phyloP scores from a whole-genome alignment of 2,888 invertebrate species.

The Aporophyla nigra region DNA sequence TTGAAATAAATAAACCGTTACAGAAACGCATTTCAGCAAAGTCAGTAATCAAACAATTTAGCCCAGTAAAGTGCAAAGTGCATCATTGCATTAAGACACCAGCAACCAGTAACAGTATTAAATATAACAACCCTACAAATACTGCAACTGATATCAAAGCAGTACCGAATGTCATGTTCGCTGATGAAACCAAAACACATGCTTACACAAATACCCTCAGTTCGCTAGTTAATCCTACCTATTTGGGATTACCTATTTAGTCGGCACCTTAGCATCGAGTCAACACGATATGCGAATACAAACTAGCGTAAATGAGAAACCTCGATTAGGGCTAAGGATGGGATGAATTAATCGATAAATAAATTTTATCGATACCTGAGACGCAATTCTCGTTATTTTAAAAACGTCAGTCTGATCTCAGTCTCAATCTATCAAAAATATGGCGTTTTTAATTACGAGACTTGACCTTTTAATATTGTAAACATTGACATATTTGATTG shows the following conservation, averaged over 20 bases:
- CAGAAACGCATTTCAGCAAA: not conserved
- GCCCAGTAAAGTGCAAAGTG: not conserved
- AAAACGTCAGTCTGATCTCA: too few species aligned
- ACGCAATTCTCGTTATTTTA: too few species aligned
- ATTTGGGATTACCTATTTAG: conserved; percentile 44
- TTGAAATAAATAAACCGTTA: not conserved
- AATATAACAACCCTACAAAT: not conserved
- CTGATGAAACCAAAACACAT: conserved; percentile 25
- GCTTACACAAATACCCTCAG: conserved; percentile 2
- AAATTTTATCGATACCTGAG: conserved; percentile 12
- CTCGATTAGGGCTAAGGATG: conserved; percentile 35
- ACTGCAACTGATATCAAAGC: conserved; percentile 1
- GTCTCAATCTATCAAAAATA: too few species aligned
- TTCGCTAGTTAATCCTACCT: conserved; percentile 2
- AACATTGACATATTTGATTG: not conserved
- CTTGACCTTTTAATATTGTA: not conserved
- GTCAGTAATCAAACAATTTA: not conserved
- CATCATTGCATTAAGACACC: not conserved
- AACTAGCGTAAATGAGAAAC: conserved; percentile 37
- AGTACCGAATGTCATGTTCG: not conserved
- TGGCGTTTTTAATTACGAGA: too few species aligned
- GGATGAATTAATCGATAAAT: conserved; percentile 8
- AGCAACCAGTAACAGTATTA: not conserved
- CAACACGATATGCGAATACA: conserved; percentile 48
- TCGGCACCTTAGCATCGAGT: conserved; percentile 28